Percentiles rank a stretch among this genome's conserved stretches.
Conservation (phyloP, 2,888 invertebrate genomes). For the Acleris holmiana region DNA sequence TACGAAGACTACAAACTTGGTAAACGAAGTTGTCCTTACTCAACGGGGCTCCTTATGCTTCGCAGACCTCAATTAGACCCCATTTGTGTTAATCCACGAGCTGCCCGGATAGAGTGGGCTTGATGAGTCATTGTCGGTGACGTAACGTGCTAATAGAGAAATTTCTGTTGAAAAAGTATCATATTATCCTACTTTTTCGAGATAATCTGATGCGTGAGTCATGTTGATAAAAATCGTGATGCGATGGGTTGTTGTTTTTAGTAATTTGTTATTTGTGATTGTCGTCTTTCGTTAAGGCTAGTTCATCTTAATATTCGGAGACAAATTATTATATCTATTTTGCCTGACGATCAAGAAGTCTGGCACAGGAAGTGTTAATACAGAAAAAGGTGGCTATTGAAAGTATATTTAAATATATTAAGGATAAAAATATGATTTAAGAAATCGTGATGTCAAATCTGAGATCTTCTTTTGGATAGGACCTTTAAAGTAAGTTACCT, state of each 20-base stretch:
- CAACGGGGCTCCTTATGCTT: conserved; percentile 42
- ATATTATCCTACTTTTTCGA: conserved; percentile 14
- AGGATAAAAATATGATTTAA: too few species aligned
- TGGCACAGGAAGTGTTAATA: too few species aligned
- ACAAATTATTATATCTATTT: too few species aligned
- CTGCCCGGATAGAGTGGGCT: conserved; percentile 43
- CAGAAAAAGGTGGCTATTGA: too few species aligned
- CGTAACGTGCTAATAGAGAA: conserved; percentile 32
- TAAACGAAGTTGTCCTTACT: conserved; percentile 38
- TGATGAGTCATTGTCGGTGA: conserved; percentile 35
- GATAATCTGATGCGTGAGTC: conserved; percentile 29
- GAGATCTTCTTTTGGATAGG: too few species aligned
- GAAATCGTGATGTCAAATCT: too few species aligned
- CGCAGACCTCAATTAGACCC: conserved; percentile 52
- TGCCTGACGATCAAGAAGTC: too few species aligned
- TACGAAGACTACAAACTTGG: conserved; percentile 31
- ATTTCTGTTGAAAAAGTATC: conserved; percentile 27
- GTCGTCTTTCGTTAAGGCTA: too few species aligned
- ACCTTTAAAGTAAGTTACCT: too few species aligned
- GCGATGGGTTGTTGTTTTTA: background rate
- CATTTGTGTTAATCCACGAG: conserved; percentile 55
- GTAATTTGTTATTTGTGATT: background rate
- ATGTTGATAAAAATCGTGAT: background rate
- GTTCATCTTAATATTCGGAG: too few species aligned
- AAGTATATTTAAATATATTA: too few species aligned